Conservation (phyloP, 53 echinoderm and acorn worm genomes). For the Zoroaster sp. region DNA sequence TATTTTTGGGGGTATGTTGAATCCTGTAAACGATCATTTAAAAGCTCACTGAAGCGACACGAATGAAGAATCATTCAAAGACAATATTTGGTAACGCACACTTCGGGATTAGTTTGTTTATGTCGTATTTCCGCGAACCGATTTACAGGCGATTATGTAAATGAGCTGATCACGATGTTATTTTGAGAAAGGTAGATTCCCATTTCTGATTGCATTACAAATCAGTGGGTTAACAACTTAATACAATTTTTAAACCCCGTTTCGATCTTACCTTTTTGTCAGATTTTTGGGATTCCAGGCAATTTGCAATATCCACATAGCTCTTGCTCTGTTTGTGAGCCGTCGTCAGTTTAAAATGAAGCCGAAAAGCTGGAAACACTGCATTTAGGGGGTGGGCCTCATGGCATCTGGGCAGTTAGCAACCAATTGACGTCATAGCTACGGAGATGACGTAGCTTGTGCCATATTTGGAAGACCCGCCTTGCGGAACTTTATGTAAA, state of each 20-base stretch:
- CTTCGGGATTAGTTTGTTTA: constrained; percentile 42
- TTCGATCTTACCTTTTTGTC: neutral
- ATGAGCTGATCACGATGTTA: constrained; percentile 62
- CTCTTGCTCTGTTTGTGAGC: neutral
- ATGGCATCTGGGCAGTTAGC: constrained; percentile 77
- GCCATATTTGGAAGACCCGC: constrained; percentile 79
- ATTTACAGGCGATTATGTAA: constrained; percentile 30
- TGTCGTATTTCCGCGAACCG: constrained; percentile 19
- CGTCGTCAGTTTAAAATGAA: neutral
- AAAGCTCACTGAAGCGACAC: no score
- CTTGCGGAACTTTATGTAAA: constrained; percentile 20
- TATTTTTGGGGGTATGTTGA: neutral
- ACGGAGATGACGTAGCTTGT: constrained; percentile 80
- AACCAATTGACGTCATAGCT: constrained; percentile 89
- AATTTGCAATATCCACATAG: neutral
- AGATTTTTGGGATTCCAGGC: neutral
- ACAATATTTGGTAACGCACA: neutral
- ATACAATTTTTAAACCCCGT: neutral
- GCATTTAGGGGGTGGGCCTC: constrained; percentile 41
- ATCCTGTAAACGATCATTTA: no score
- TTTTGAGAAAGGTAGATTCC: constrained; percentile 70
- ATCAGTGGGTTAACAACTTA: neutral
- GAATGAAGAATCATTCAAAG: neutral
- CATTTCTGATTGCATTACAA: constrained; percentile 34
- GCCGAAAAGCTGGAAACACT: constrained; percentile 18